Conservation (phyloP, 2,888 invertebrate species). For the Doris montereyensis region DNA sequence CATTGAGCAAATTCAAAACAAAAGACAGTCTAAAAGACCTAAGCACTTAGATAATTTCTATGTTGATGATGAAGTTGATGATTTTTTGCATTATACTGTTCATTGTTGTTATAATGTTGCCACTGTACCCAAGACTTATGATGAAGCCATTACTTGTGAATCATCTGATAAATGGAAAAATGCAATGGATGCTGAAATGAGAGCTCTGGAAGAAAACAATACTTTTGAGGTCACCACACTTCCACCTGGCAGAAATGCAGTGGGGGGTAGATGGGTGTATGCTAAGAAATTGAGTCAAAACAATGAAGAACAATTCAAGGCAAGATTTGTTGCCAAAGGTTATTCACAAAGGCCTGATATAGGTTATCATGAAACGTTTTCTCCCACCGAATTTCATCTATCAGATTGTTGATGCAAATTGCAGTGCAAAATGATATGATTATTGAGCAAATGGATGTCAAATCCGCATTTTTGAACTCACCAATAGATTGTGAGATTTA, state of each 20-base stretch:
- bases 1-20: no score
- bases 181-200: slow-evolving; percentile 48
- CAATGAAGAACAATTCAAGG: slow-evolving; percentile 44
- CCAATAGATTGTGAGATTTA: slow-evolving; percentile 48
- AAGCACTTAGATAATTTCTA: not conserved
- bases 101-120: slow-evolving; percentile 44
- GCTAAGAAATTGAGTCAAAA: slow-evolving; percentile 41
- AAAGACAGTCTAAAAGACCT: not conserved
- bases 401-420: slow-evolving; percentile 46
- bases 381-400: slow-evolving; percentile 47
- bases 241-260: slow-evolving; percentile 40
- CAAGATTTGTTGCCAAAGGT: slow-evolving; percentile 48
- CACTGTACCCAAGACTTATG: slow-evolving; percentile 41
- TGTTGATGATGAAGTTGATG: slow-evolving; percentile 29
- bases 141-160: slow-evolving; percentile 3
- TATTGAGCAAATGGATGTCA: slow-evolving; percentile 47
- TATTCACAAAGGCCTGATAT: slow-evolving; percentile 43
- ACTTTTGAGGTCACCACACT: slow-evolving; percentile 43
- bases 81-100: slow-evolving; percentile 24
- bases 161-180: slow-evolving; percentile 2
- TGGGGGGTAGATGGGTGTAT: slow-evolving; percentile 48
- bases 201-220: slow-evolving; percentile 44
- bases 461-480: no score
- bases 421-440: slow-evolving; percentile 40
- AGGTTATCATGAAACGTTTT: slow-evolving; percentile 50